Evolutionary conservation across 2,888 invertebrate genomes (phyloP).

Genomic region (Chalcosyrphus nemorum): DNA sequence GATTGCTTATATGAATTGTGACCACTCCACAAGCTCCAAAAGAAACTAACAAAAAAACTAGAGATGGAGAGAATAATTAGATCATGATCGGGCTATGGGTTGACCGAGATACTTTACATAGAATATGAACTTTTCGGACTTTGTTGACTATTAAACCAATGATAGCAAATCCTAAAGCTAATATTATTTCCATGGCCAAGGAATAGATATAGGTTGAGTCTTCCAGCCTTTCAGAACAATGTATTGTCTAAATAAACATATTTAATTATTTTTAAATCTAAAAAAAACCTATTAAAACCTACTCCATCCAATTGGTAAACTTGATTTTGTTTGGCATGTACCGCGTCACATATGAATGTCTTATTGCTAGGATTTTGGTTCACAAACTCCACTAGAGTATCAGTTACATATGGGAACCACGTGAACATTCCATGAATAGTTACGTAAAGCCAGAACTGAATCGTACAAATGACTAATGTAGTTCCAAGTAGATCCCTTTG

Average conservation of each 20-base stretch:
- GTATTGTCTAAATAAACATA: conserved; percentile 66
- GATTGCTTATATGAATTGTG: conserved; percentile 73
- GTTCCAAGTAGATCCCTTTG: neutral
- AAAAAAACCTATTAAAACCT: neutral
- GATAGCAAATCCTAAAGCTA: conserved; percentile 74
- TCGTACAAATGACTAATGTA: neutral
- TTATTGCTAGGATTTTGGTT: neutral
- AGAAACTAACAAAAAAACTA: conserved; percentile 47
- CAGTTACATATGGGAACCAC: neutral
- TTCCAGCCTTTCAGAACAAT: conserved; percentile 75
- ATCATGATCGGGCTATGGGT: too few relatives aligned
- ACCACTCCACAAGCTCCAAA: conserved; percentile 75
- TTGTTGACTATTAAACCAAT: conserved; percentile 77
- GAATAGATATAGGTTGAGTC: conserved; percentile 75
- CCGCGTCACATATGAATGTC: neutral
- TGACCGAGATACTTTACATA: too few relatives aligned
- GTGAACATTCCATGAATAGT: neutral
- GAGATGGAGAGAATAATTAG: neutral
- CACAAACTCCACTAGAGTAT: neutral
- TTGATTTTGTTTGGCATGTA: neutral
- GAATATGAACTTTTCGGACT: conserved; percentile 76
- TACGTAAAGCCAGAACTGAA: neutral
- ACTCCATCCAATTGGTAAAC: neutral
- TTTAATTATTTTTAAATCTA: too few relatives aligned
- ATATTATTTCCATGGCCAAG: conserved; percentile 75